These are phyloP conservation scores for Diplodus puntazzo DNA, from an alignment of 2,797 vertebrate genomes.

Conservation along the genomic window DNA sequence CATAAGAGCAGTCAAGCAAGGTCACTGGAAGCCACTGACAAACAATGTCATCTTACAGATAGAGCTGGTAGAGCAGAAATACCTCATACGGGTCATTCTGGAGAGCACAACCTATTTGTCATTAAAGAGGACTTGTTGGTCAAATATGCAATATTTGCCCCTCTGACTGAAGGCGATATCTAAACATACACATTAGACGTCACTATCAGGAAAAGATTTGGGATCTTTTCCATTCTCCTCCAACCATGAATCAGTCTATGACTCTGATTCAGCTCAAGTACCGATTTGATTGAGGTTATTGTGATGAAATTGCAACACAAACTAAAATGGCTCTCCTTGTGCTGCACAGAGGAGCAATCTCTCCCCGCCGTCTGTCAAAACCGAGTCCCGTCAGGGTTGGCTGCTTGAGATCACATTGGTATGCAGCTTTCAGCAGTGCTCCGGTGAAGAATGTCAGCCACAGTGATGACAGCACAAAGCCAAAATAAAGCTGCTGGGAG, in stretches of 20 bases:
- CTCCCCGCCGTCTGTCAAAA: conserved; percentile 45
- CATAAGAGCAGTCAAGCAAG: background rate
- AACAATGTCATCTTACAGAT: background rate
- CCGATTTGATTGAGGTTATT: conserved; percentile 36
- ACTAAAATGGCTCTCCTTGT: conserved; percentile 12
- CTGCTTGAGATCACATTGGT: conserved; percentile 48
- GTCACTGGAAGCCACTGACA: background rate
- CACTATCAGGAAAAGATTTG: background rate
- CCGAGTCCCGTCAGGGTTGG: conserved; percentile 45
- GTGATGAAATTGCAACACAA: conserved; percentile 27
- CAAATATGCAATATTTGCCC: background rate
- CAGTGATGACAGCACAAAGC: conserved; percentile 39
- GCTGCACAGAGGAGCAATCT: conserved; percentile 24
- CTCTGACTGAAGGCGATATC: background rate
- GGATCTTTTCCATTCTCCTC: background rate
- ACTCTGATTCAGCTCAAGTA: conserved; percentile 34
- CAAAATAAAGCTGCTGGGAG: conserved; percentile 24
- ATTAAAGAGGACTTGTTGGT: background rate
- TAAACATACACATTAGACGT: background rate
- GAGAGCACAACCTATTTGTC: background rate
- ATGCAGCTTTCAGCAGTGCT: conserved; percentile 53
- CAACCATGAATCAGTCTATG: conserved; percentile 35
- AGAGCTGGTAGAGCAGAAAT: background rate
- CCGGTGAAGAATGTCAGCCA: conserved; percentile 44
- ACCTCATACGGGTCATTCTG: background rate